Evolutionary conservation across 1,140 invertebrate species (phyloP), one percentile per base, ranked within the genome.

Genomic region (Nautilus pompilius): DNA sequence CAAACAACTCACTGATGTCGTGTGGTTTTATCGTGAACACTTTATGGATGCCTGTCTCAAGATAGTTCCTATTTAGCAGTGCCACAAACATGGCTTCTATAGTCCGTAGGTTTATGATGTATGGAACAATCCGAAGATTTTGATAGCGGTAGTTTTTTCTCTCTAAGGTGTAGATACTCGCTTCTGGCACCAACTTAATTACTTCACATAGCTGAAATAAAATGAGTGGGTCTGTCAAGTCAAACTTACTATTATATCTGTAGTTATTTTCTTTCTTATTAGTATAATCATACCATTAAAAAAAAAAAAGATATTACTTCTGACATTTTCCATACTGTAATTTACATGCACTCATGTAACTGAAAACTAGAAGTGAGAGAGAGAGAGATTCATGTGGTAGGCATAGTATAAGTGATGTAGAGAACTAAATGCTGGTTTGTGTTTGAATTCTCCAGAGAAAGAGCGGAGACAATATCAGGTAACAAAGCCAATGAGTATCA

Each of bases 71-170:
- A 53, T 71, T 71, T 0, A 71, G 24, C 3, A 71, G 24, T 5
- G 66, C 59, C 10, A 63, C 56, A n/a, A 71, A 24, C 60, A 71
- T 63, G 5, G 69, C 36, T 60, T 71, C 69, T n/a, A 65, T 45
- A 34, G 63, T 60, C n/a, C 60, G 55, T 6, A 66, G 41, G 24
- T 55, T 63, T 33, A 65, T 58, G 20, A 66, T 33, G 30, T 58
- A 68, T 0, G 69, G 69, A 1, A 68, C 69, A 17, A 68, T 48
- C 8, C 62, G 60, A 3, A 68, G 60, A 63, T 49, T 71, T 20
- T 53, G 46, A 45, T 58, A 63, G 29, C 63, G 62, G 58, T 62
- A 61, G 20, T 63, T 41, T 30, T 63, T 65, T 8, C 58, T 62
- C 45, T 71, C 69, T 36, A 71, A 28, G 15, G 63, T 60, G 34